Evolutionary conservation across 2,113 vertebrate genomes (phyloP).

Genomic region (Oophaga pumilio): DNA sequence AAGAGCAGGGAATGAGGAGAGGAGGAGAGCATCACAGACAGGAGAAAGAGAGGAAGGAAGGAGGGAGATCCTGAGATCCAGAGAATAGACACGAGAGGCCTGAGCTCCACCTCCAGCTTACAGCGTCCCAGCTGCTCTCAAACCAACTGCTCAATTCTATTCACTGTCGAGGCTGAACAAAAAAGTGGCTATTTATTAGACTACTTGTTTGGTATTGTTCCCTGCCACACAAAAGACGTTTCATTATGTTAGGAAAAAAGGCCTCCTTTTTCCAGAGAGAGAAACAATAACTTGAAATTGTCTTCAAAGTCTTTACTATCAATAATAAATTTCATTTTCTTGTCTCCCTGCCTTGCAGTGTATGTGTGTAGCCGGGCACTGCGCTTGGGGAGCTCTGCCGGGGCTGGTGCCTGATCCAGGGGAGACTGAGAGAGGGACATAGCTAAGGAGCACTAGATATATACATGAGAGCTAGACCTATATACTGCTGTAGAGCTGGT

Average conservation of each 20-base stretch:
- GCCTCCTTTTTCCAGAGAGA: conserved; percentile 79
- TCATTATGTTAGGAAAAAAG: conserved; percentile 92
- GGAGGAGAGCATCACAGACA: neutral
- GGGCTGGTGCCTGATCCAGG: conserved; percentile 46
- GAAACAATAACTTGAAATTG: conserved; percentile 99
- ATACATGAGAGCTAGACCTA: neutral
- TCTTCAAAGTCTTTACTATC: conserved; percentile 86
- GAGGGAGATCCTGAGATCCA: conserved; percentile 25
- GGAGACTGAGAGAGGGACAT: neutral
- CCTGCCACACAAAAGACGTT: conserved; percentile 91
- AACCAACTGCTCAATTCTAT: conserved; percentile 91
- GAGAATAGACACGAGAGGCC: neutral
- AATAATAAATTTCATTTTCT: conserved; percentile 90
- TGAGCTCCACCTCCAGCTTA: conserved; percentile 83
- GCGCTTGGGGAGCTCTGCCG: conserved; percentile 69
- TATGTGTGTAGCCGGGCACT: conserved; percentile 82
- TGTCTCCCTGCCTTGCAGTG: conserved; percentile 83
- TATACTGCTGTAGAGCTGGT: neutral
- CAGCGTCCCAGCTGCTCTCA: conserved; percentile 93
- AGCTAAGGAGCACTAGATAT: neutral
- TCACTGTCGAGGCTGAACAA: conserved; percentile 89
- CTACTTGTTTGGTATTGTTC: conserved; percentile 99
- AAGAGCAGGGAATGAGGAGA: neutral
- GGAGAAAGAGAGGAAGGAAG: conserved; percentile 11
- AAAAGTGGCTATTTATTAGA: conserved; percentile 98